phyloP scores from a whole-genome alignment of 1,140 invertebrate genomes.

The Calephelis nemesis region DNA sequence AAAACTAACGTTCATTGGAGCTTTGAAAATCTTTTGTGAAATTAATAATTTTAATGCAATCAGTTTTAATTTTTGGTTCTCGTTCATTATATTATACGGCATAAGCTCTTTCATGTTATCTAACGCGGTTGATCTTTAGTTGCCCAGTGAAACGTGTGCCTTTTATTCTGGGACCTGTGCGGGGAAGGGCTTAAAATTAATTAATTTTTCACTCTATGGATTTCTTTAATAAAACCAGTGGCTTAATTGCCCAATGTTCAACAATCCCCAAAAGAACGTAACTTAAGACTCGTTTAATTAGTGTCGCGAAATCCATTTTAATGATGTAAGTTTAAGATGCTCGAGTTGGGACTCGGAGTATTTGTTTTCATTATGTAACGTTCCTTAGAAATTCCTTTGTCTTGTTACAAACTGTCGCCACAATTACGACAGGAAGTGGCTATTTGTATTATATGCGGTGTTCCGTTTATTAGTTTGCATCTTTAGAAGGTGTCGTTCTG shows the following conservation, averaged over 20 bases:
- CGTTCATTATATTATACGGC: background rate
- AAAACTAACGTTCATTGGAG: no score
- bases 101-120: constrained; percentile 61
- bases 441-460: constrained; percentile 28
- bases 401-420: constrained; percentile 9
- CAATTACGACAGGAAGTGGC: background rate
- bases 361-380: constrained; percentile 27
- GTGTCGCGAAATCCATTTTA: constrained; percentile 50
- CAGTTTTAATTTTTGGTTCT: background rate
- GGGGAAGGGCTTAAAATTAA: constrained; percentile 68
- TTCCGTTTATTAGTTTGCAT: background rate
- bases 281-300: constrained; percentile 67
- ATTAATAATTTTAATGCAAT: no score
- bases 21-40: no score
- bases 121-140: constrained; percentile 63
- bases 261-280: constrained; percentile 51
- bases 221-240: constrained; percentile 55
- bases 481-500: no score
- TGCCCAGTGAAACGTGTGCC: constrained; percentile 61
- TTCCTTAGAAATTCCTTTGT: constrained; percentile 31
- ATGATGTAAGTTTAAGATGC: constrained; percentile 37
- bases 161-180: constrained; percentile 52
- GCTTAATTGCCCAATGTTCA: constrained; percentile 65
- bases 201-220: constrained; percentile 73
- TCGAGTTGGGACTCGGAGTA: constrained; percentile 27